phyloP scores from a whole-genome alignment of 2,113 vertebrate genomes.

The Choloepus hoffmanni region DNA sequence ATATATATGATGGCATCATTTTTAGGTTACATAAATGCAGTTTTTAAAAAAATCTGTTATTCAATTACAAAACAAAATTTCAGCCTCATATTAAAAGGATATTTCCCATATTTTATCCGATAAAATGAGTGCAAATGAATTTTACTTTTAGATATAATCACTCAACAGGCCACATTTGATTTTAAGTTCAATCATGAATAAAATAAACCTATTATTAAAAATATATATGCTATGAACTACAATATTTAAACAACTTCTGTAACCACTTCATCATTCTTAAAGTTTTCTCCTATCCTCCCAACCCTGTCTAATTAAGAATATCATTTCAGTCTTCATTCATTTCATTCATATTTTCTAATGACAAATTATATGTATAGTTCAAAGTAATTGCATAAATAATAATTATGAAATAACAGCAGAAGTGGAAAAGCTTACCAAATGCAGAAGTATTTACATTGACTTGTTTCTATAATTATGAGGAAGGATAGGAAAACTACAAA shows the following conservation, averaged over 20 bases:
- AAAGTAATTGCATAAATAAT: constrained; percentile 3
- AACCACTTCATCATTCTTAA: not conserved
- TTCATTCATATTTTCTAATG: constrained; percentile 38
- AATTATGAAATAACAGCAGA: not conserved
- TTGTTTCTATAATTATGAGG: constrained; percentile 35
- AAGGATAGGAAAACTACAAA: not conserved
- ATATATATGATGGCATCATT: not conserved
- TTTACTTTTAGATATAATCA: not conserved
- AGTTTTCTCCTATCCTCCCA: not conserved
- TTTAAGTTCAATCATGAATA: not conserved
- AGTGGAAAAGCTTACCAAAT: constrained; percentile 18
- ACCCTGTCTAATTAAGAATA: constrained; percentile 34
- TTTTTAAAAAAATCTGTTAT: not conserved
- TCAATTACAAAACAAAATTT: not conserved
- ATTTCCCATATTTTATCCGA: constrained; percentile 40
- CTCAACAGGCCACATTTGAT: not conserved
- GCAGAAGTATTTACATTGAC: not conserved
- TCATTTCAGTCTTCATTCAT: not conserved
- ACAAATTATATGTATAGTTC: not conserved
- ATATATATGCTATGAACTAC: not conserved
- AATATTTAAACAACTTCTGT: not conserved
- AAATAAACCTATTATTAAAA: not conserved
- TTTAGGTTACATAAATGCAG: not conserved
- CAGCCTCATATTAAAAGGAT: not conserved
- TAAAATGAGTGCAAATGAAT: not conserved